Percentiles rank a stretch among this genome's conserved stretches.
phyloP scores from a whole-genome alignment of 2,888 invertebrate species.

The Orchesellides sinensis region DNA sequence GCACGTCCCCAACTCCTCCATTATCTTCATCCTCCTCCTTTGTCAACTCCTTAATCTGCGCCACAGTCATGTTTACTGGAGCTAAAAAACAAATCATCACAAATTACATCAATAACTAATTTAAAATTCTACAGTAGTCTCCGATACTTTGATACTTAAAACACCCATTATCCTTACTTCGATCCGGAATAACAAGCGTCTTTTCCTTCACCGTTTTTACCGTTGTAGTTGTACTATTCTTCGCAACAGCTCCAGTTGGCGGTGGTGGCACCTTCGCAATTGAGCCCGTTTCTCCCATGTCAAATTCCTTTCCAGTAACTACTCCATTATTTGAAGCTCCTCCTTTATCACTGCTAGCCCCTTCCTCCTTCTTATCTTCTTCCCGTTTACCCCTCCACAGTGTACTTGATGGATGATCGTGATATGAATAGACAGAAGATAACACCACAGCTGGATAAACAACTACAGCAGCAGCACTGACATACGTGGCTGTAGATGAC shows the following conservation, averaged over 20 bases:
- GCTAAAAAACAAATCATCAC: neutral
- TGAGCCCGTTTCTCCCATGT: neutral
- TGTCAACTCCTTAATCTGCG: conserved; percentile 1
- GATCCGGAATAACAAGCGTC: conserved; percentile 35
- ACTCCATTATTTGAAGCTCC: neutral
- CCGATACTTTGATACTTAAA: neutral
- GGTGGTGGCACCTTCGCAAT: no score
- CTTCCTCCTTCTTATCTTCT: neutral
- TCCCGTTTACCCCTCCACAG: neutral
- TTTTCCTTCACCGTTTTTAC: conserved; percentile 12
- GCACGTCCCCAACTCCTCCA: neutral
- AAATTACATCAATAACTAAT: neutral
- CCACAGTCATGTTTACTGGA: conserved; percentile 3
- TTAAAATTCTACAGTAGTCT: neutral
- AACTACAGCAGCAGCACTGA: no score
- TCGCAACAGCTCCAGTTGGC: no score
- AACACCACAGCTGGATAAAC: no score
- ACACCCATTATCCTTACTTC: conserved; percentile 16
- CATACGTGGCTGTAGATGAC: no score
- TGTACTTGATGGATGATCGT: no score
- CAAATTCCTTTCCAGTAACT: neutral
- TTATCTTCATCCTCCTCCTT: conserved; percentile 9
- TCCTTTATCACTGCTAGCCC: neutral
- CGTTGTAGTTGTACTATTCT: neutral
- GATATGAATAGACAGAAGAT: no score